Evolutionary conservation across 2,888 invertebrate species (phyloP).

Genomic region (Cheilosia variabilis): DNA sequence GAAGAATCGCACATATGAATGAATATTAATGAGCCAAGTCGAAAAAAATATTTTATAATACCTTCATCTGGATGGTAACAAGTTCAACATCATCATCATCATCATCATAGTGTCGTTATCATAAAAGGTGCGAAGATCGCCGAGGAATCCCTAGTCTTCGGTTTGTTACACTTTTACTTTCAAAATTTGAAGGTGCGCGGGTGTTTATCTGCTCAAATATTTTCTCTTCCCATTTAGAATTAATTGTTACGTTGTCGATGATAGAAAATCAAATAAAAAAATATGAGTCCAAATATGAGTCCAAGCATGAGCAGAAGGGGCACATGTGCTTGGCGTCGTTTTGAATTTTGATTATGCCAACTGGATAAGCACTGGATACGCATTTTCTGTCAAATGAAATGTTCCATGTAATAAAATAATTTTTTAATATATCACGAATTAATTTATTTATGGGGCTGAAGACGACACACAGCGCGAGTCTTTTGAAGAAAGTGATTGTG

Average conservation of each 20-base stretch:
- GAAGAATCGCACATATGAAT: constrained; percentile 25
- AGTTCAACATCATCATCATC: constrained; percentile 50
- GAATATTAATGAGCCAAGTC: constrained; percentile 49
- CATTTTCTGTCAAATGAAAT: background rate
- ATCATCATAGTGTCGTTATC: background rate
- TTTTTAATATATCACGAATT: background rate
- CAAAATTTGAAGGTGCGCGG: background rate
- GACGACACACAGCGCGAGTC: constrained; percentile 5
- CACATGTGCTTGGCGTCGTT: background rate
- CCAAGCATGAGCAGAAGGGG: background rate
- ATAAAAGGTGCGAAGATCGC: background rate
- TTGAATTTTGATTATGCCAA: constrained; percentile 44
- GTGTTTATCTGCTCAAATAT: background rate
- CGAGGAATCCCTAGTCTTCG: constrained; percentile 12
- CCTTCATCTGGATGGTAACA: constrained; percentile 30
- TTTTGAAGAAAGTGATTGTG: constrained; percentile 52
- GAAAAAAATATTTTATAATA: constrained; percentile 60
- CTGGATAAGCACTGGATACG: constrained; percentile 17
- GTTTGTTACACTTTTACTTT: constrained; percentile 53
- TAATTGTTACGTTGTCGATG: constrained; percentile 7
- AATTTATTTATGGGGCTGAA: constrained; percentile 33
- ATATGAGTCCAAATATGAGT: background rate
- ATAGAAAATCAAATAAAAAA: constrained; percentile 2
- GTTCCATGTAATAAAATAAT: constrained; percentile 12
- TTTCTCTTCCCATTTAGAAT: constrained; percentile 43